Evolutionary conservation across 2,797 vertebrate genomes (phyloP).

Genomic region (Chelon auratus): DNA sequence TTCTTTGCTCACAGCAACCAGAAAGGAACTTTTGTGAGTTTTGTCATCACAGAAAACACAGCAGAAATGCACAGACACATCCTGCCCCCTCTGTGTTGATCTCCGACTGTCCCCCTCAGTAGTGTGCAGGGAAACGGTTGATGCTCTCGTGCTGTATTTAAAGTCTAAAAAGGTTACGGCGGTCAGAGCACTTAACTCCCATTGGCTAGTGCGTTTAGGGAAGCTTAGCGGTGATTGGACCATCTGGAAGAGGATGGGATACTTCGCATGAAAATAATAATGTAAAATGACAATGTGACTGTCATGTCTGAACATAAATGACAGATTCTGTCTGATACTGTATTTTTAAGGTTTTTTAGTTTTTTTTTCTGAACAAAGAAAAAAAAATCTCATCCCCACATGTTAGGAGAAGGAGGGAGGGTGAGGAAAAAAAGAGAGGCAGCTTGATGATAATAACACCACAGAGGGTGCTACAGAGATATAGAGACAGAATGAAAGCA

Average conservation of each 20-base stretch:
- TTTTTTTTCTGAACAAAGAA: slow-evolving; percentile 9
- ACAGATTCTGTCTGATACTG: background rate
- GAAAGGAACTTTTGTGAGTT: too few species aligned
- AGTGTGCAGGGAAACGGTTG: slow-evolving; percentile 38
- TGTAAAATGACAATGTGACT: background rate
- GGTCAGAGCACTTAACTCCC: slow-evolving; percentile 30
- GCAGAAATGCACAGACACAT: too few species aligned
- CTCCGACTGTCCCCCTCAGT: slow-evolving; percentile 5
- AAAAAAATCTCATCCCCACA: slow-evolving; percentile 13
- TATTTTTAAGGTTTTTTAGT: background rate
- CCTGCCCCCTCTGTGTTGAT: background rate
- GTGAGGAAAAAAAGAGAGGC: background rate
- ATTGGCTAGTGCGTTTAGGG: slow-evolving; percentile 40
- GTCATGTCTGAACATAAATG: background rate
- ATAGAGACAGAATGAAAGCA: slow-evolving; percentile 14
- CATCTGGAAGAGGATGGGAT: slow-evolving; percentile 41
- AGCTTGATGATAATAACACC: slow-evolving; percentile 36
- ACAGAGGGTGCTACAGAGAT: slow-evolving; percentile 18
- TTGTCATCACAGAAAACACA: too few species aligned
- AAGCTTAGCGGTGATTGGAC: slow-evolving; percentile 55
- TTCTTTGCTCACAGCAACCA: background rate
- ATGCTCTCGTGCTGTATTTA: slow-evolving; percentile 39
- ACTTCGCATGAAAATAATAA: slow-evolving; percentile 2
- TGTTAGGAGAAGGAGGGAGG: slow-evolving; percentile 2
- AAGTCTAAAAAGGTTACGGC: slow-evolving; percentile 41